Evolutionary conservation across 1,140 invertebrate genomes (phyloP).

Genomic region (Hycleus phaleratus): DNA sequence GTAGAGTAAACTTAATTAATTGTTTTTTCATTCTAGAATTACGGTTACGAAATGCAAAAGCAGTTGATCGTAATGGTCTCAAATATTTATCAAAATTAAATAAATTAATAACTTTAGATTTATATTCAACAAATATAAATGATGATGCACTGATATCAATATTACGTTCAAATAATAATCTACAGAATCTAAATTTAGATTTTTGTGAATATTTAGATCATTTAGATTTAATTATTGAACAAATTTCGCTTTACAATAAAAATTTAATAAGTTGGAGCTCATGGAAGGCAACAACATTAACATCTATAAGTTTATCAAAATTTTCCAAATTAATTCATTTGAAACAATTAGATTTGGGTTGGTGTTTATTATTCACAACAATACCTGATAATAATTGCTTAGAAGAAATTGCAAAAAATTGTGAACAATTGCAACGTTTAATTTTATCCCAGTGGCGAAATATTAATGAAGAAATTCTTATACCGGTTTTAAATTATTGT

Average conservation of each 20-base stretch:
- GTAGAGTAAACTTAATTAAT: background rate
- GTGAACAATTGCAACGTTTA: slow-evolving; percentile 34
- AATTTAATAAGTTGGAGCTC: slow-evolving; percentile 69
- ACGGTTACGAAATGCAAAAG: slow-evolving; percentile 53
- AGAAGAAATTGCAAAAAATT: slow-evolving; percentile 42
- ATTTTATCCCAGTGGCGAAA: slow-evolving; percentile 48
- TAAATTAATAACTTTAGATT: slow-evolving; percentile 63
- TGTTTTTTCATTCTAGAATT: slow-evolving; percentile 48
- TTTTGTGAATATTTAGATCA: slow-evolving; percentile 47
- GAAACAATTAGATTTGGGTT: slow-evolving; percentile 80
- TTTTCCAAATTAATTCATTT: slow-evolving; percentile 61
- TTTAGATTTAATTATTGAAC: slow-evolving; percentile 63
- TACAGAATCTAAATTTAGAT: slow-evolving; percentile 62
- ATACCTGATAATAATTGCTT: slow-evolving; percentile 42
- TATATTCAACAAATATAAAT: slow-evolving; percentile 65
- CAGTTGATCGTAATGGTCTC: slow-evolving; percentile 50
- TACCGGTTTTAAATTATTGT: slow-evolving; percentile 50
- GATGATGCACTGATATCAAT: slow-evolving; percentile 55
- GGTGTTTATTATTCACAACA: slow-evolving; percentile 52
- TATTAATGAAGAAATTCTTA: slow-evolving; percentile 66
- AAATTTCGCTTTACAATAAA: slow-evolving; percentile 56
- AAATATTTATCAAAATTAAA: slow-evolving; percentile 51
- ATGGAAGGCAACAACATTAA: slow-evolving; percentile 74
- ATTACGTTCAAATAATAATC: slow-evolving; percentile 54
- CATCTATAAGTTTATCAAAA: slow-evolving; percentile 58